These are phyloP conservation scores for Muscidifurax raptorellus DNA, from an alignment of 1,140 invertebrate species.

Conservation along the genomic window DNA sequence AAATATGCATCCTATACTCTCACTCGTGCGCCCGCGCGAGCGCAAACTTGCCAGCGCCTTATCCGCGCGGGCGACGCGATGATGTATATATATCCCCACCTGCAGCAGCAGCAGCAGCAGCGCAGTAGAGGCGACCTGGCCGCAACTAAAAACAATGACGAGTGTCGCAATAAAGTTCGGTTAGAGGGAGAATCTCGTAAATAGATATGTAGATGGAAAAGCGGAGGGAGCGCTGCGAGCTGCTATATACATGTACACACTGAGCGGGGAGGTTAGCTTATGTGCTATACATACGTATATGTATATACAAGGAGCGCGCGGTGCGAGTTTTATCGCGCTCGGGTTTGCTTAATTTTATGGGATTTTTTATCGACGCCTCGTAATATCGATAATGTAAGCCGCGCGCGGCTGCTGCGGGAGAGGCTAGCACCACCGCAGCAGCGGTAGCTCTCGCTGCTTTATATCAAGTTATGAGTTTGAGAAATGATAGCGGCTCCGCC, in stretches of 20 bases:
- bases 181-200: conserved; percentile 38
- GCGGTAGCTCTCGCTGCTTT: conserved; percentile 56
- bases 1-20: conserved; percentile 15
- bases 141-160: conserved; percentile 11
- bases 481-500: conserved; percentile 66
- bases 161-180: conserved; percentile 31
- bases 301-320: background rate
- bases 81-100: background rate
- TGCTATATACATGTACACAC: no score
- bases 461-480: conserved; percentile 73
- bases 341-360: conserved; percentile 74
- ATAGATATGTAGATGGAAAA: conserved; percentile 10
- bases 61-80: background rate
- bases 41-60: background rate
- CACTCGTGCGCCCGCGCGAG: no score
- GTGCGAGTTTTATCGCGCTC: conserved; percentile 64
- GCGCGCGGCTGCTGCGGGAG: conserved; percentile 35
- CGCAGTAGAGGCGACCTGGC: background rate
- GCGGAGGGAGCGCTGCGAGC: background rate
- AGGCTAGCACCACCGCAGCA: conserved; percentile 18
- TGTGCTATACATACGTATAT: background rate
- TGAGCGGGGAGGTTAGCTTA: background rate
- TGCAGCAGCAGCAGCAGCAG: background rate
- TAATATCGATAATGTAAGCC: conserved; percentile 75
- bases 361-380: conserved; percentile 74